Base-by-base conservation (phyloP, 2,888 invertebrate species). In the Rhagium mordax region DNA sequence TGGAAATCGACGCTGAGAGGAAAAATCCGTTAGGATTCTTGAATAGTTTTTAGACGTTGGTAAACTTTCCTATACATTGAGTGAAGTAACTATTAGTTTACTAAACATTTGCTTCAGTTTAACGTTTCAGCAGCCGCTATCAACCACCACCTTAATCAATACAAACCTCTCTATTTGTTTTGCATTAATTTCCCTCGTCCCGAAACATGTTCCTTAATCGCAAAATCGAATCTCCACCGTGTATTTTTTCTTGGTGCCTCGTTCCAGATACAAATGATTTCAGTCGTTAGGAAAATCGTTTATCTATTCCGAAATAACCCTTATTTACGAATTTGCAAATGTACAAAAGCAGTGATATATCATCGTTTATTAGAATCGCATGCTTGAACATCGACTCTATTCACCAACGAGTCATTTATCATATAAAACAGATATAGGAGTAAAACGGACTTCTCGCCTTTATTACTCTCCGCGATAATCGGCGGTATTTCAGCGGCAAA, bases 341-440 rank as follows among this genome's bases (percentile, higher is more conserved):
- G 75, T 74, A 79, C 77, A 80, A 79, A 81, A 75, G 79, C 74
- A 72, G 79, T 76, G 75, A 82, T 83, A 81, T 78, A 84, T 84
- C 82, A 82, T 82, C 82, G 78, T 83, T 82, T 83, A 84, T 84
- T 82, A 82, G 80, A 81, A 81, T 80, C 73, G 78, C 82, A 81
- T 82, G 82, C 81, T 83, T 83, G 81, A 81, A 79, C 81, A 80
- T 82, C 82, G 80, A 81, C 81, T 83, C 77, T 68, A 74, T 76
- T 77, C 78, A 78, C 79, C 80, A 78, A 77, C 75, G 70, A 75
- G 73, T 77, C 82, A 82, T 83, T 81, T 81, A 83, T 83, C 83
- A 83, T 73, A 64, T 79, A 75, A 76, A 65, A 69, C 70, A 71
- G 65, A 67, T 67, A 67, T 47, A 48, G 55, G 47, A 18, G 29